phyloP scores from a whole-genome alignment of 2,888 invertebrate species.

The Atrina japonica region DNA sequence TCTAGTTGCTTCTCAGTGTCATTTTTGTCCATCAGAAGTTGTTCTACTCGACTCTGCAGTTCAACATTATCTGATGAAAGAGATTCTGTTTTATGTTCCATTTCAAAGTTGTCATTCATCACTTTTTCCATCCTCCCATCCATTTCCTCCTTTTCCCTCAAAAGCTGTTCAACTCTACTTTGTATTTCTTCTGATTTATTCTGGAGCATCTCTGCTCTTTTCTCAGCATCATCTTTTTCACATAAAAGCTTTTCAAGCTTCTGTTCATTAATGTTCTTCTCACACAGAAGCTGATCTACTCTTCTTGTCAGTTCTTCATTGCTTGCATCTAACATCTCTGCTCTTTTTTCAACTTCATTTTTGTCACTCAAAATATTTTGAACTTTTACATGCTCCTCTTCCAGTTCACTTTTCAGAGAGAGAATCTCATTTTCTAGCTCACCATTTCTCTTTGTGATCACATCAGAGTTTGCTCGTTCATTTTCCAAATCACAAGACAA shows the following conservation, averaged over 20 bases:
- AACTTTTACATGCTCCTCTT: constrained; percentile 2
- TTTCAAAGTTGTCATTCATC: neutral
- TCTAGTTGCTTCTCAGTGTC: neutral
- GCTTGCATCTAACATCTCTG: no score
- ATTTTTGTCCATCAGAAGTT: neutral
- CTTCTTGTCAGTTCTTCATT: no score
- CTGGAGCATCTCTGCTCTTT: neutral
- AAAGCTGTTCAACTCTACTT: constrained; percentile 2
- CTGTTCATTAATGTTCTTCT: no score
- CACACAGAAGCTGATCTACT: no score
- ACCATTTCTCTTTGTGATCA: constrained; percentile 4
- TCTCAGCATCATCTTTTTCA: neutral
- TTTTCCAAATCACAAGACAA: constrained; percentile 13
- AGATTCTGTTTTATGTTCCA: neutral
- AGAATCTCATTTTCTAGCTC: constrained; percentile 22
- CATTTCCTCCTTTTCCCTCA: constrained; percentile 3
- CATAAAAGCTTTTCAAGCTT: no score
- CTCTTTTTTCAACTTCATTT: constrained; percentile 1
- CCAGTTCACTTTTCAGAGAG: constrained; percentile 17
- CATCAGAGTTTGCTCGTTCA: neutral
- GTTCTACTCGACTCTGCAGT: neutral
- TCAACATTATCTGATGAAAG: neutral
- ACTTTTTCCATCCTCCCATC: neutral
- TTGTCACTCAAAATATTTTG: neutral
- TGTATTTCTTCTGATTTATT: neutral